Conservation (phyloP, 2,888 invertebrate species). For the Agrochola circellaris region DNA sequence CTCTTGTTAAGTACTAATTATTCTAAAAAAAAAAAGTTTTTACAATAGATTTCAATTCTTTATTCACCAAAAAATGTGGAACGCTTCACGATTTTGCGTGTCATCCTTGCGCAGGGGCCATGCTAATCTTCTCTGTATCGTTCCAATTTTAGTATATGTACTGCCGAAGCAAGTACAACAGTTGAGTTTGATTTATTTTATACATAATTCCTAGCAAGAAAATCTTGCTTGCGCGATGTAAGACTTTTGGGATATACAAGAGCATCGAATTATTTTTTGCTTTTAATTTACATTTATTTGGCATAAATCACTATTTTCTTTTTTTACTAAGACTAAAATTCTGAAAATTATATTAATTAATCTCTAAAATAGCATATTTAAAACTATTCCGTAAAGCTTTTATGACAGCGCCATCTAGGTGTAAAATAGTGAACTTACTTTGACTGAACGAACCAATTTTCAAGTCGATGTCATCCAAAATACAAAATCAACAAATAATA, state of each 20-base stretch:
- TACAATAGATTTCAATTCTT: background rate
- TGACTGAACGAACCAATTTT: fast-evolving
- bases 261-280: fast-evolving
- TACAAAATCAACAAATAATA: background rate
- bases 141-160: conserved; percentile 83
- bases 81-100: conserved; percentile 82
- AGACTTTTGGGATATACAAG: background rate
- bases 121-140: conserved; percentile 82
- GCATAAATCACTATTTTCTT: fast-evolving
- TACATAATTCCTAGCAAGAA: fast-evolving
- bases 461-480: background rate
- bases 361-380: fast-evolving
- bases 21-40: background rate
- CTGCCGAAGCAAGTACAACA: conserved; percentile 79
- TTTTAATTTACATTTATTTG: fast-evolving
- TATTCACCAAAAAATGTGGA: conserved; percentile 76
- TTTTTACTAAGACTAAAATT: fast-evolving
- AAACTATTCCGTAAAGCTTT: background rate
- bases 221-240: conserved; percentile 23
- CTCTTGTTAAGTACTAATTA: background rate
- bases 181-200: fast-evolving
- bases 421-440: background rate
- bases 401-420: conserved; percentile 32
- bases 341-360: fast-evolving
- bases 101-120: conserved; percentile 83